Base-by-base conservation (phyloP, 2,888 invertebrate genomes). In the Dexiosoma caninum region DNA sequence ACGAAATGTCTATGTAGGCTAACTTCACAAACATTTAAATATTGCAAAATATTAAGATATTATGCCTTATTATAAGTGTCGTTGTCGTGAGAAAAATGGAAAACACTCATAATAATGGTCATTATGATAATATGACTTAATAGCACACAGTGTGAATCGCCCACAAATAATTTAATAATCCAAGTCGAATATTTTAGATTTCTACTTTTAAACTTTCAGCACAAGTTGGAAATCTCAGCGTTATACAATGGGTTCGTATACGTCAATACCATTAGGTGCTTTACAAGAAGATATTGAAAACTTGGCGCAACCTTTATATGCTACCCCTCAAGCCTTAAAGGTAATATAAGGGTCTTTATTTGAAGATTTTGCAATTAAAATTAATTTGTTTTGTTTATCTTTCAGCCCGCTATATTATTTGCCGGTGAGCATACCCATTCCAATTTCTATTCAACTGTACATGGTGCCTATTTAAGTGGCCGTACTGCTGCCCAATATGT, bases 341-440 rank as follows among this genome's bases (percentile, higher is more conserved):
- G 95, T 95, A n/a, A n/a, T n/a, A 62, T 71, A 67, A 57, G 46
- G 19, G 23, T 16, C 0, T 6, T 9, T 0, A 37, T 8, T 37
- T 23, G 10, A 6, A 46, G 4, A 40, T 14, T 4, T 21, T 16
- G 4, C 2, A 12, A 16, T 14, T 1, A 16, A 12, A 30, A 19
- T 35, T 2, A 23, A 42, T 21, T 30, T n/a, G n/a, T n/a, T 46
- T 53, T 35, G 19, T 14, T 62, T 1, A 2, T 40, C 10, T 64
- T 2, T 83, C 90, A 97, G 96, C 96, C 96, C 84, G 93, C 93
- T 40, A 90, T 97, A 85, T 91, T 96, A 87, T 98, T 98, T 92
- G 98, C 97, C 85, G 98, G 98, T 78, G 98, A 98, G 91, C 98
- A 98, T 86, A 97, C 97, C 49, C 98, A 98, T 91, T 95, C 95